phyloP scores from a whole-genome alignment of 2,888 invertebrate genomes.

The Trileptium ribeirensis region DNA sequence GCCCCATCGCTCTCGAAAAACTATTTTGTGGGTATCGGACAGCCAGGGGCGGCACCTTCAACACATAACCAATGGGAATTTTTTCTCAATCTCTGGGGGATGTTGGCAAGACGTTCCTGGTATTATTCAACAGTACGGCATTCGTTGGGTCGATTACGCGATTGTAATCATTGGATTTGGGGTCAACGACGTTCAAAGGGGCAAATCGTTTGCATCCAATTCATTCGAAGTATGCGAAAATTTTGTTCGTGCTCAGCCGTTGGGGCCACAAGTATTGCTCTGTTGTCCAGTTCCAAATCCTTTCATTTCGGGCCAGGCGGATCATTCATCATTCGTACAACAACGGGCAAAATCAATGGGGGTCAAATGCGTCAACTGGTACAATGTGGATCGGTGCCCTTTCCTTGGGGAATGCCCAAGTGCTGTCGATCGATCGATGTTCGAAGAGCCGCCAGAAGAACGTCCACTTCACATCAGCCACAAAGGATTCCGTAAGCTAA shows the following conservation, averaged over 20 bases:
- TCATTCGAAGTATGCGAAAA: background rate
- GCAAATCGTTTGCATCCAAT: background rate
- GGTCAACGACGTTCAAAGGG: background rate
- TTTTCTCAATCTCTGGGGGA: background rate
- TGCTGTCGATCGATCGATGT: background rate
- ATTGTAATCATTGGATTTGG: background rate
- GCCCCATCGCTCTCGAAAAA: background rate
- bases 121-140: background rate
- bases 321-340: background rate
- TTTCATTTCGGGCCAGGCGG: background rate
- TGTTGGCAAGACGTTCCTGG: background rate
- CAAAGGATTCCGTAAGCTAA: background rate
- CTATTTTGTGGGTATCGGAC: background rate
- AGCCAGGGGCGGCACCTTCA: background rate
- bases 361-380: background rate
- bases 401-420: background rate
- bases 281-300: background rate
- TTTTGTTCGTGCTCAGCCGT: background rate
- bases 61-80: background rate
- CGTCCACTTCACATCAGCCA: background rate
- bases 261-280: background rate
- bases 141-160: background rate
- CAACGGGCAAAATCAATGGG: background rate
- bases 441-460: background rate
- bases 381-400: background rate